Percentiles rank a stretch among this genome's conserved stretches.
Evolutionary conservation across 2,113 vertebrate species (phyloP).

Genomic region (Gambusia holbrooki): DNA sequence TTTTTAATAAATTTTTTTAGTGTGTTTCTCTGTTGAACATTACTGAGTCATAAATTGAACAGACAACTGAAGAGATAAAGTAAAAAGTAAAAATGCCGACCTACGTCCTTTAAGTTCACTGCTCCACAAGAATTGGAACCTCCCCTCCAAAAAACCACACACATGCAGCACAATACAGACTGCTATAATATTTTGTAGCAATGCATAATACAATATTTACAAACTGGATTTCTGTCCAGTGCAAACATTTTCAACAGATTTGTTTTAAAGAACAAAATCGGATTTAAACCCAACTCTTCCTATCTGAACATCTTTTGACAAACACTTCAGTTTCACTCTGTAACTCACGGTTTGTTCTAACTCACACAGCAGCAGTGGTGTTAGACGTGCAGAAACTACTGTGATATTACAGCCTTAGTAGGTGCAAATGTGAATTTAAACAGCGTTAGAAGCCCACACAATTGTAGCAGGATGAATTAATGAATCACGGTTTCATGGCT

Average conservation of each 20-base stretch:
- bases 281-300: neutral
- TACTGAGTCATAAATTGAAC: too few relatives aligned
- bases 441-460: neutral
- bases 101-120: too few relatives aligned
- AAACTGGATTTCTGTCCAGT: neutral
- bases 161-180: too few relatives aligned
- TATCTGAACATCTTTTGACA: neutral
- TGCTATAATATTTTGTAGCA: too few relatives aligned
- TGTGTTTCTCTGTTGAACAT: too few relatives aligned
- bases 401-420: neutral
- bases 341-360: neutral
- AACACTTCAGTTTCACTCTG: neutral
- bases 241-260: neutral
- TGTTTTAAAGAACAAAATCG: neutral
- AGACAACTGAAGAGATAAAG: too few relatives aligned
- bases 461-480: neutral
- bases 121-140: too few relatives aligned
- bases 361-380: neutral
- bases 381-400: neutral
- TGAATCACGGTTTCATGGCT: neutral
- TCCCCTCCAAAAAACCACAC: too few relatives aligned
- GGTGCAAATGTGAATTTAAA: constrained; percentile 5
- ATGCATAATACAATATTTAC: too few relatives aligned
- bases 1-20: too few relatives aligned
- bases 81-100: too few relatives aligned